Evolutionary conservation across 1,140 invertebrate genomes (phyloP), one percentile per base, ranked within the genome.

Genomic region (Musca domestica): DNA sequence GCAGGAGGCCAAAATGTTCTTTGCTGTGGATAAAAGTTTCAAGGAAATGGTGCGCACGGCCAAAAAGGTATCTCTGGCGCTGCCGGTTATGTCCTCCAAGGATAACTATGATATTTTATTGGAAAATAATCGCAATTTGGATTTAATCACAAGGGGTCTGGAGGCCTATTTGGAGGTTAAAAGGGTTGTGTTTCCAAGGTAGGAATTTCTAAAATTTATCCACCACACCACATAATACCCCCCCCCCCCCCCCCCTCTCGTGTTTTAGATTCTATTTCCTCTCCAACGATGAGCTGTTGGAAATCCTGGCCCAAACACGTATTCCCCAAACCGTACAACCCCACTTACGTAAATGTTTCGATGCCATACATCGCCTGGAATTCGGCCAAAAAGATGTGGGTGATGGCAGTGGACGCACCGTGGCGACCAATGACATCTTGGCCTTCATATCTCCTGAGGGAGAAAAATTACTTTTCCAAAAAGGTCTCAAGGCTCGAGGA

Each of bases 221-320:
- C 63, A 14, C 12, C 34, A 12, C 9, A 48, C 10, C 34, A 48
- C 34, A 68, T 23, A 34, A 51, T 19, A 20, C 2, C 25, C 30
- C 5, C 56, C 3, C 17, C 56, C n/a, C n/a, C n/a, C n/a, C n/a
- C n/a, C n/a, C n/a, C n/a, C n/a, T n/a, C n/a, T n/a, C n/a, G n/a
- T n/a, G 2, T 12, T 68, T 52, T 12, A 81, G 79, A 67, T 93
- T 98, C 83, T 98, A 96, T 83, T 98, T 98, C 81, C 83, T 98
- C 22, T 97, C 95, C 1, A 97, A 98, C 82, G 94, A 96, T 73
- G 95, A 97, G 77, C 83, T 98, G 17, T 83, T 98, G 30, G 95
- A 97, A 83, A 96, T 97, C 74, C 84, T 98, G 56, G 92, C 93
- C 47, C 93, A 95, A 86, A 93, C 92, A 0, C 85, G 91, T 69